Evolutionary conservation across 2,113 vertebrate species (phyloP).

Genomic region (Bambusicola thoracicus): DNA sequence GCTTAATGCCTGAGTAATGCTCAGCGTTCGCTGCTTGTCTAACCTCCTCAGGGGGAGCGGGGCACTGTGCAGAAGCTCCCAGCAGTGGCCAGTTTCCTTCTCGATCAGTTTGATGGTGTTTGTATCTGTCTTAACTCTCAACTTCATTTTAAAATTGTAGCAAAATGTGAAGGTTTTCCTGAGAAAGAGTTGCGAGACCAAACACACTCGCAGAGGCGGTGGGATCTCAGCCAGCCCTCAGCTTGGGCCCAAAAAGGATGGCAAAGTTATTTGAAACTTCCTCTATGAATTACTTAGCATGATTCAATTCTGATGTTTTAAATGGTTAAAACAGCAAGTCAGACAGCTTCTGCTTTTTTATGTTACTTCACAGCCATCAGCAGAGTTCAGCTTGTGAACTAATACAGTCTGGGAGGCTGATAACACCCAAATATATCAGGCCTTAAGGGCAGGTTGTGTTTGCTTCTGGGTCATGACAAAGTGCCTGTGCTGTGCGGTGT

Average conservation of each 20-base stretch:
- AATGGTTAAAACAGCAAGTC: not conserved
- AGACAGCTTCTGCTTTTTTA: not conserved
- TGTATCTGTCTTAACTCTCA: not conserved
- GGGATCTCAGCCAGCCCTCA: not conserved
- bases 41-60: not conserved
- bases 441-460: not conserved
- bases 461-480: not conserved
- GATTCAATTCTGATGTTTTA: not conserved
- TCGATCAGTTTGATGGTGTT: not conserved
- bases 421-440: not conserved
- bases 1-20: not conserved
- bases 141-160: not conserved
- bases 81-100: not conserved
- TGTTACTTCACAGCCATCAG: not conserved
- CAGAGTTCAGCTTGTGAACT: not conserved
- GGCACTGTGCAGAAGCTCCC: not conserved
- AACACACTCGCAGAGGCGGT: not conserved
- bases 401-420: not conserved
- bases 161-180: not conserved
- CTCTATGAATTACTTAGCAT: not conserved
- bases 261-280: not conserved
- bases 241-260: not conserved
- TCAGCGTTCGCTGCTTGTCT: not conserved
- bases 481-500: not conserved
- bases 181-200: not conserved